Evolutionary conservation across 2,797 vertebrate genomes (phyloP), one percentile per base, ranked within the genome.

Genomic region (Tragelaphus oryx): DNA sequence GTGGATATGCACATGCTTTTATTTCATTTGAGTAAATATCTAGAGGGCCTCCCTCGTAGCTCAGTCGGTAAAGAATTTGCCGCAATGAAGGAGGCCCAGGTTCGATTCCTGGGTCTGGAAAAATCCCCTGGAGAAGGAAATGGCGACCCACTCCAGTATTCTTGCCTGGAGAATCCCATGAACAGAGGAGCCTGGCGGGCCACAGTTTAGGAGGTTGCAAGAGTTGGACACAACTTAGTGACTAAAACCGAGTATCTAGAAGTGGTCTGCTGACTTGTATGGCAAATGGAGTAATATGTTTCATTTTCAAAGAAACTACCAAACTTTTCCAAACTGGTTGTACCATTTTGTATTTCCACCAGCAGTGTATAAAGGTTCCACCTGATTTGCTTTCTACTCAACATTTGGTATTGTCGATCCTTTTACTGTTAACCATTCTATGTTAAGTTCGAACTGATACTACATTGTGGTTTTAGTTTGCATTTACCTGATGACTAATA

Each of bases 401-500:
- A 13, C 18, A 17, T 6, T 95, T 94, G 62, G 17, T 75, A 44
- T 75, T 95, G 41, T 68, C 52, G 60, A 12, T 81, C 30, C 71
- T 95, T 92, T 52, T 78, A 54, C 81, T 95, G 89, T 95, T 87
- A 78, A 59, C 46, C 44, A 20, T 60, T 80, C 48, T 71, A 3
- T 75, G 74, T 82, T 74, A 60, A 20, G 1, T 83, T 17, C 88
- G 68, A 90, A 62, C 59, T 65, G 46, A 78, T 93, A 81, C 0
- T n/a, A 78, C 62, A 41, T 33, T 92, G 71, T 91, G 92, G 54
- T 92, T 95, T 94, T 59, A 89, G 83, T 93, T 91, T 91, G n/a
- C 74, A 92, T 92, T 92, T 95, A 84, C 81, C n/a, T 91, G 28
- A 81, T 96, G 89, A 94, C 59, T 91, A n/a, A 89, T 78, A 17